phyloP scores from a whole-genome alignment of 2,113 vertebrate genomes.

The Hemichromis elongatus region DNA sequence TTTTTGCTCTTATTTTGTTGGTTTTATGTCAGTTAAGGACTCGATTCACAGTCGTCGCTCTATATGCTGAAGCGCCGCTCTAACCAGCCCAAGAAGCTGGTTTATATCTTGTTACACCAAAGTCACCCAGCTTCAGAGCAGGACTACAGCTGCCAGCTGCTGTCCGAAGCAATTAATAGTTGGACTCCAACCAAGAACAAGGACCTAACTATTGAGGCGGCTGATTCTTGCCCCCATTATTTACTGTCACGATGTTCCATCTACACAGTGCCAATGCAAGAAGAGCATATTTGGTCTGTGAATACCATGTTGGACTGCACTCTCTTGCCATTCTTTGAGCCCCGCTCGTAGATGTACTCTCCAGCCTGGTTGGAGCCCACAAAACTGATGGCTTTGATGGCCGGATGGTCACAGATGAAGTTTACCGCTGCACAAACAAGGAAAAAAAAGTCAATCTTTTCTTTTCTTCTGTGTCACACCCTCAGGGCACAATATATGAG shows the following conservation, averaged over 20 bases:
- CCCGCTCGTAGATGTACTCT: constrained; percentile 82
- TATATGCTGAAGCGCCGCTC: neutral
- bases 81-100: neutral
- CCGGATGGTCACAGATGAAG: constrained; percentile 93
- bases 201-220: neutral
- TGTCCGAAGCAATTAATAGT: neutral
- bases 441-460: constrained; percentile 9
- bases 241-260: neutral
- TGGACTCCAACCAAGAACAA: neutral
- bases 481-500: neutral
- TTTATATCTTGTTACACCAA: accelerated
- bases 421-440: constrained; percentile 84
- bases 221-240: neutral
- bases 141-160: neutral
- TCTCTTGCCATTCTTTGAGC: constrained; percentile 93
- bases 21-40: neutral
- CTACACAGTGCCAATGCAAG: neutral
- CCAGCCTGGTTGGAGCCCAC: constrained; percentile 97
- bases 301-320: constrained; percentile 98
- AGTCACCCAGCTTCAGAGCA: neutral
- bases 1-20: neutral
- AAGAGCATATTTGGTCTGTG: neutral
- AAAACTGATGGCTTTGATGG: constrained; percentile 96
- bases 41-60: neutral
- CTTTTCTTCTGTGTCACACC: neutral